Base-by-base conservation (phyloP, 2,113 vertebrate species). In the Phoxinus phoxinus region DNA sequence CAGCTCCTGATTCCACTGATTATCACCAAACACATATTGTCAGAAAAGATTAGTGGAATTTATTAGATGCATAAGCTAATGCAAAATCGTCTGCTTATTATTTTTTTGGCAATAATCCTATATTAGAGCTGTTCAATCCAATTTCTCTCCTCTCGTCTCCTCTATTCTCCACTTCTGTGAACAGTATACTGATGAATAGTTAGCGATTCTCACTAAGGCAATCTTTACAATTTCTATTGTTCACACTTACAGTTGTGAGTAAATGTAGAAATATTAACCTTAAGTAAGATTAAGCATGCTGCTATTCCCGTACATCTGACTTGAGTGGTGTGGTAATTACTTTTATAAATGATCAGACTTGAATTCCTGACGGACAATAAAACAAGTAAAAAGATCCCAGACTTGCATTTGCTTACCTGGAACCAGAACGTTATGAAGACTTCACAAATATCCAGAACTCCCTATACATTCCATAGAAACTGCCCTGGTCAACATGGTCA, bases 1-100 rank as follows among this genome's bases (percentile, higher is more conserved):
- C 21, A 15, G 32, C 32, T 61, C 23, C 53, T 79, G 35, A 79
- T 78, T 58, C 21, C 51, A 37, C 75, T 23, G 51, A 79, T 79
- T 61, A 79, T 79, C 21, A 79, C 56, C 23, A 3, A 79, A 44
- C 56, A 41, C 76, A 61, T 41, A 79, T 25, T 79, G 76, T 61
- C 76, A 41, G 56, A 61, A 59, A n/a, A 61, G 32, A 21, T 79
- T 79, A 79, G 56, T 61, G 32, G 35, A 79, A 61, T 41, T 37
- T 41, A 61, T 79, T 79, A 25, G 76, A 79, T 59, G 32, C 35
- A 25, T 41, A 79, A 10, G 3, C 23, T 41, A n/a, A 41, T 17
- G 11, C 32, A 61, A 23, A 61, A 79, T 61, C 32, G 1, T 79
- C 3, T 41, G 25, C 2, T 78, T 15, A 23, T 71, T 61, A 61